Base-by-base conservation (phyloP, 2,888 invertebrate genomes). In the Pterostichus niger region DNA sequence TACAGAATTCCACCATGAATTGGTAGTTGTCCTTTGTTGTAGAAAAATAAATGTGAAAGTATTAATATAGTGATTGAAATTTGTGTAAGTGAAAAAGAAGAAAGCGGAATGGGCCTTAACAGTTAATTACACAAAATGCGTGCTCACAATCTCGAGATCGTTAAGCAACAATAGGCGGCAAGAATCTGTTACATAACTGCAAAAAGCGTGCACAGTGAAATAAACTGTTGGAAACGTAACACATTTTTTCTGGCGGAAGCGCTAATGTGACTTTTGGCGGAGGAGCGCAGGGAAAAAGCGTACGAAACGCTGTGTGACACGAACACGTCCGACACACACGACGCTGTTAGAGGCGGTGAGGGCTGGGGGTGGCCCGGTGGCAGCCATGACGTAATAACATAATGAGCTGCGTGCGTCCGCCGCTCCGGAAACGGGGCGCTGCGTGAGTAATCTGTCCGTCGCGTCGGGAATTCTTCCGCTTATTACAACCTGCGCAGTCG, bases 371-470 rank as follows among this genome's bases (percentile, higher is more conserved):
- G 24, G 33, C 9, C 10, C 6, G 13, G 73, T 10, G 75, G 49
- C 33, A 24, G 49, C 33, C 13, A 24, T 75, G 52, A 75, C 52
- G 81, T 81, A 71, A 81, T 73, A 71, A 73, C 54, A 46, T 81
- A 81, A 81, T 81, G 81, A 81, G 73, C 68, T 68, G 68, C 64
- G 52, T 80, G 64, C 59, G 77, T 56, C 59, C 77, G 35, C 40
- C 40, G 40, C 40, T 40, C 13, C 54, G 79, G 64, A 85, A 85
- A 83, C 78, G 64, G 83, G 64, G 73, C 80, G 73, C 81, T 84
- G 85, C 84, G 85, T 85, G 85, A 86, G 85, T 85, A 86, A 86
- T 85, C 85, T 84, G 84, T 84, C 81, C 76, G 85, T 40, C 84
- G 83, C 84, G 83, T 84, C 84, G 85, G 84, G 82, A 85, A 86